Conservation (phyloP, 2,888 invertebrate species). For the Trichacis sp. region DNA sequence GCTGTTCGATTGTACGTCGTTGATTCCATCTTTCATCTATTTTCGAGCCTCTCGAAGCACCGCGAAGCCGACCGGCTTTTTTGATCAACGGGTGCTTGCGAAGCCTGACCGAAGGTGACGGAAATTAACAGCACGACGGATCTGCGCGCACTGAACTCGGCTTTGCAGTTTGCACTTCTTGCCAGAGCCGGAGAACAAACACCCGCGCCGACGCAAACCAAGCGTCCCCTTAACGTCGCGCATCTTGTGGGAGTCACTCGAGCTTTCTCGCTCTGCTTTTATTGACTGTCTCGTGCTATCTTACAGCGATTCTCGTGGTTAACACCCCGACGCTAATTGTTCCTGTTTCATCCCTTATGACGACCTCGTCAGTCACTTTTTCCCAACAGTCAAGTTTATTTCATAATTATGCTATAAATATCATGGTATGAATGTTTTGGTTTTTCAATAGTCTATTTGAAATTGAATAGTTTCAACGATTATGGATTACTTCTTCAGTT, state of each 20-base stretch:
- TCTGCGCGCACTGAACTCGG: conserved; percentile 61
- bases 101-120: conserved; percentile 35
- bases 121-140: conserved; percentile 56
- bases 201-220: not conserved
- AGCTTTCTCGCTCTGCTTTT: conserved; percentile 1
- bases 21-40: conserved; percentile 53
- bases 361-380: not conserved
- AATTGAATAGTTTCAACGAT: too few species aligned
- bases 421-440: too few species aligned
- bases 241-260: conserved; percentile 14
- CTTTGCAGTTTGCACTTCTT: too few species aligned
- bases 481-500: too few species aligned
- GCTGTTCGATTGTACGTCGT: conserved; percentile 51
- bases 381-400: too few species aligned
- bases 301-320: not conserved
- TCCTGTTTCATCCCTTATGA: not conserved
- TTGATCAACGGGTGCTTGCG: too few species aligned
- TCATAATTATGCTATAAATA: too few species aligned
- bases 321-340: not conserved
- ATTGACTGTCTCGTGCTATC: not conserved
- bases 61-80: conserved; percentile 11
- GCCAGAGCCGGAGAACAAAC: too few species aligned
- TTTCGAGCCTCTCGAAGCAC: conserved; percentile 7
- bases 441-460: too few species aligned
- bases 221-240: not conserved